Conservation (phyloP, 2,113 vertebrate genomes). For the Calyptommatus sinebrachiatus region DNA sequence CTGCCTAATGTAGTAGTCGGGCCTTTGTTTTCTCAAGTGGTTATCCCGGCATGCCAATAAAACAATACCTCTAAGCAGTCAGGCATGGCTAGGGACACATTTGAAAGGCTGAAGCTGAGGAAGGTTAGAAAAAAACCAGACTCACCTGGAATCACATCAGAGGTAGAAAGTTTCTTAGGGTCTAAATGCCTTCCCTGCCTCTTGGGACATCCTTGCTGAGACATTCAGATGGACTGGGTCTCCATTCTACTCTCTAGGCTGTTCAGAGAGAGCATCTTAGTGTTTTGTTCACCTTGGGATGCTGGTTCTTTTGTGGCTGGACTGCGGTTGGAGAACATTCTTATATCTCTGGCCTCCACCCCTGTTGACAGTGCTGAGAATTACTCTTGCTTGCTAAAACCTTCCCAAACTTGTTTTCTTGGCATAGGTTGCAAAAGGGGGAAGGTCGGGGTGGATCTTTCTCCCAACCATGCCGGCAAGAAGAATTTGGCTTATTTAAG, state of each 20-base stretch:
- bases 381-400: neutral
- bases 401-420: constrained; percentile 14
- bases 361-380: neutral
- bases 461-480: too few relatives aligned
- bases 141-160: neutral
- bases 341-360: neutral
- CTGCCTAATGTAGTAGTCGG: too few relatives aligned
- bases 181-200: neutral
- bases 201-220: neutral
- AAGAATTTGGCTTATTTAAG: neutral
- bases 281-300: neutral
- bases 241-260: neutral
- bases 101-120: neutral
- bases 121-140: neutral
- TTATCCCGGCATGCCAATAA: neutral
- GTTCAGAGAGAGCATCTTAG: neutral
- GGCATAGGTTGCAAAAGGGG: neutral
- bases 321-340: neutral
- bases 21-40: neutral
- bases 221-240: too few relatives aligned
- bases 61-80: neutral
- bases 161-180: neutral
- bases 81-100: neutral
- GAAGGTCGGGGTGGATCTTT: neutral
- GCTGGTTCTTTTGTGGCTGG: neutral